These are phyloP conservation scores for Papilio polyxenes DNA, from an alignment of 1,140 invertebrate genomes.

Conservation along the genomic window DNA sequence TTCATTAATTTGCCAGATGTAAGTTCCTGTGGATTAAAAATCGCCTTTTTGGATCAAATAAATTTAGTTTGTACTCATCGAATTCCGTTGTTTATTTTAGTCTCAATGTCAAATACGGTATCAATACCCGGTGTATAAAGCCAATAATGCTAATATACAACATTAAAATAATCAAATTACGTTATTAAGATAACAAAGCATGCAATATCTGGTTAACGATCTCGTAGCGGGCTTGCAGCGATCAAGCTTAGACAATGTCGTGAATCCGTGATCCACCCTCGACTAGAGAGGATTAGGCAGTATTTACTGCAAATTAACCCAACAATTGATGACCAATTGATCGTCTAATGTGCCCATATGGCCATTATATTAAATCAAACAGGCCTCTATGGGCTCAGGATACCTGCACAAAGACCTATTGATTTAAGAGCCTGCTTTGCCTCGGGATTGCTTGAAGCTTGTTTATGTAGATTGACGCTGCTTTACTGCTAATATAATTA, in stretches of 20 bases:
- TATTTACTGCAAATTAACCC: conserved; percentile 77
- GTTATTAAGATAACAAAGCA: neutral
- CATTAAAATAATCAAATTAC: conserved; percentile 8
- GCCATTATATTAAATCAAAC: conserved; percentile 78
- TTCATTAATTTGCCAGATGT: neutral
- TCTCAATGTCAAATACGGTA: neutral
- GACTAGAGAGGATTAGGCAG: conserved; percentile 59
- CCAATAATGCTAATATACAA: neutral
- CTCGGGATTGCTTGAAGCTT: conserved; percentile 49
- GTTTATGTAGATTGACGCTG: conserved; percentile 50
- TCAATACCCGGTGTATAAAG: neutral
- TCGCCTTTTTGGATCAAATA: too few relatives aligned
- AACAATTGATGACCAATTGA: conserved; percentile 77
- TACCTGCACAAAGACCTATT: conserved; percentile 74
- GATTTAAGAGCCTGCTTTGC: conserved; percentile 64
- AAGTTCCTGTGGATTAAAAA: too few relatives aligned
- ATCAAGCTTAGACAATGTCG: conserved; percentile 43
- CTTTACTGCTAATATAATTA: conserved; percentile 41
- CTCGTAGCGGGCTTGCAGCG: conserved; percentile 30
- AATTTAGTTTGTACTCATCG: too few relatives aligned
- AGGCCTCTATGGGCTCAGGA: conserved; percentile 55
- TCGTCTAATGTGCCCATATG: conserved; percentile 72
- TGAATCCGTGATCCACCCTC: conserved; percentile 55
- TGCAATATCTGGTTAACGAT: conserved; percentile 40
- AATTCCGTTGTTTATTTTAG: too few relatives aligned